phyloP scores from a whole-genome alignment of 64 coral and sea anemone genomes.

The Montipora sp. region DNA sequence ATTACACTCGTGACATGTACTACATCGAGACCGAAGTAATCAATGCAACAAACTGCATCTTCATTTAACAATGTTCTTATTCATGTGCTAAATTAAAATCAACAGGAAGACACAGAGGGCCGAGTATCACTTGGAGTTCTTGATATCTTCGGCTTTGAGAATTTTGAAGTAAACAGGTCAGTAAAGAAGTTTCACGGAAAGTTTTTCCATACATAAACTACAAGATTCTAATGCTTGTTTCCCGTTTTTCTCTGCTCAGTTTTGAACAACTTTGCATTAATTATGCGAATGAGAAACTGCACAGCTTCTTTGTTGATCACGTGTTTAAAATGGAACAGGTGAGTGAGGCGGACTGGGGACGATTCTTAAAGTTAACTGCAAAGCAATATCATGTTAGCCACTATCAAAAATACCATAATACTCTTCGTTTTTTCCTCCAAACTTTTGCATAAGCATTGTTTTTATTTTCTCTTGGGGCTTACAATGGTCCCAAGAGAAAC shows the following conservation, averaged over 20 bases:
- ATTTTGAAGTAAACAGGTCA: conserved; percentile 83
- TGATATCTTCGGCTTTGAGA: conserved; percentile 95
- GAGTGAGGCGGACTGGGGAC: background rate
- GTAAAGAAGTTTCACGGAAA: background rate
- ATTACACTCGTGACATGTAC: no score
- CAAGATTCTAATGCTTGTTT: background rate
- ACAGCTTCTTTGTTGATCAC: conserved; percentile 87
- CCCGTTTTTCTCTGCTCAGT: conserved; percentile 2
- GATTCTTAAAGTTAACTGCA: background rate
- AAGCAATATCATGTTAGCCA: no score
- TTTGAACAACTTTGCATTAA: conserved; percentile 89
- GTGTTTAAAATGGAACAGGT: conserved; percentile 96
- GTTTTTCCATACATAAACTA: no score
- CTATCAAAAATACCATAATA: no score
- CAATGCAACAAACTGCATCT: no score
- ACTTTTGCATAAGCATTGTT: no score
- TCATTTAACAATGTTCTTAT: no score
- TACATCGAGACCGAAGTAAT: no score
- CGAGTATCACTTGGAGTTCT: conserved; percentile 86
- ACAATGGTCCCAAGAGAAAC: no score
- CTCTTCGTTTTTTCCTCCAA: no score
- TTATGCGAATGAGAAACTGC: conserved; percentile 93
- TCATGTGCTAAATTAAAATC: no score
- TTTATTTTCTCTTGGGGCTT: no score
- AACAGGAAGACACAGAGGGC: background rate